These are phyloP conservation scores for Trissonchulus sp. DNA, from an alignment of 2,888 invertebrate genomes.

Conservation along the genomic window DNA sequence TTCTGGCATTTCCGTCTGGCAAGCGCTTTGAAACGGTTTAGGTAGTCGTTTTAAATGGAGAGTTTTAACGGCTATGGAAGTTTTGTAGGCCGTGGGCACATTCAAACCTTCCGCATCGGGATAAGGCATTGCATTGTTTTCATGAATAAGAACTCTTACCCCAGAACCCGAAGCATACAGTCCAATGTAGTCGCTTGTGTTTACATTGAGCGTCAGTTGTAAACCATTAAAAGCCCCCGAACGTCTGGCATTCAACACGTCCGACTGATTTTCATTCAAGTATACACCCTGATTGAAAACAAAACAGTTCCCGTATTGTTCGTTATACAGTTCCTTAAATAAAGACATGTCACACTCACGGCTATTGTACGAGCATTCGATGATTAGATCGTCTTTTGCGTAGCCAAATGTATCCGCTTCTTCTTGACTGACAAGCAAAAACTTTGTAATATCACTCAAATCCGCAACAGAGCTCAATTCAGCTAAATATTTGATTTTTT, in stretches of 20 bases:
- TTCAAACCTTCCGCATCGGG: not conserved
- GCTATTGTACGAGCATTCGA: not conserved
- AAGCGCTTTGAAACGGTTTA: too few species aligned
- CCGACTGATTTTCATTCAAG: not conserved
- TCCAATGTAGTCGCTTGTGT: not conserved
- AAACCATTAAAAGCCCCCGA: not conserved
- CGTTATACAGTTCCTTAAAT: not conserved
- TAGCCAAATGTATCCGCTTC: not conserved
- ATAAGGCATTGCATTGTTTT: constrained; percentile 1
- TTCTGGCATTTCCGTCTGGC: too few species aligned
- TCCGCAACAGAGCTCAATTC: not conserved
- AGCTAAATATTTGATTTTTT: too few species aligned
- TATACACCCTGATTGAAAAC: not conserved
- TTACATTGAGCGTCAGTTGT: not conserved
- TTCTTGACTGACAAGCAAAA: not conserved
- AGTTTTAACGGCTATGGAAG: not conserved
- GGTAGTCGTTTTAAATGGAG: not conserved
- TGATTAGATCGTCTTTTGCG: not conserved
- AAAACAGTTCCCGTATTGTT: not conserved
- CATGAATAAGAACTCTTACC: not conserved
- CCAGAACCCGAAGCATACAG: constrained; percentile 4
- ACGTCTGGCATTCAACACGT: not conserved
- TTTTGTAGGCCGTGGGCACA: not conserved
- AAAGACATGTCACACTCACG: not conserved
- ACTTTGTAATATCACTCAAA: not conserved